Evolutionary conservation across 2,797 vertebrate genomes (phyloP).

Genomic region (Argya squamiceps): DNA sequence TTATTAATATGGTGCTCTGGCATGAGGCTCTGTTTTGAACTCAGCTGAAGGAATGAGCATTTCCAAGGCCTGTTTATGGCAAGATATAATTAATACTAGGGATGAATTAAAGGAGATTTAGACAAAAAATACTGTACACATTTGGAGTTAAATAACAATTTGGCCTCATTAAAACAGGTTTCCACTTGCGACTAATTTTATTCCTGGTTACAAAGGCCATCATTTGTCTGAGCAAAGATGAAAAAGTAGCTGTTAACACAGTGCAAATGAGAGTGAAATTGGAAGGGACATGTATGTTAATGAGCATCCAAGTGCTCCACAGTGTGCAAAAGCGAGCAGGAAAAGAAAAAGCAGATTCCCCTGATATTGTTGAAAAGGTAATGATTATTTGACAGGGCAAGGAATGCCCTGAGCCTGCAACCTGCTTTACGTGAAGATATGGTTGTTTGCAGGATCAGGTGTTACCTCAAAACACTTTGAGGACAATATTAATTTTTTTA

Average conservation of each 20-base stretch:
- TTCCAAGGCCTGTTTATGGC: conserved; percentile 38
- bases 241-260: conserved; percentile 61
- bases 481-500: background rate
- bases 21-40: conserved; percentile 47
- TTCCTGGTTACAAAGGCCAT: conserved; percentile 59
- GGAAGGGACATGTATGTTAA: conserved; percentile 55
- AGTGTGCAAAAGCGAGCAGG: background rate
- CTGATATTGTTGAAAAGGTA: conserved; percentile 20
- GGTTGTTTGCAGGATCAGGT: background rate
- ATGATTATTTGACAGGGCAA: conserved; percentile 26
- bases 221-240: conserved; percentile 65
- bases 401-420: background rate
- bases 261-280: conserved; percentile 65
- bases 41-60: background rate
- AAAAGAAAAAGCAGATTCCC: background rate
- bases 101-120: conserved; percentile 58
- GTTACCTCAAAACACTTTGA: background rate
- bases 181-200: conserved; percentile 58
- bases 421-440: background rate
- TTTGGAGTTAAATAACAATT: conserved; percentile 71
- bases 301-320: conserved; percentile 29
- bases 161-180: conserved; percentile 72
- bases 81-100: conserved; percentile 45
- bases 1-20: conserved; percentile 19
- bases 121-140: conserved; percentile 23